These are phyloP conservation scores for Malacosoma neustria DNA, from an alignment of 2,888 invertebrate species.

Conservation along the genomic window DNA sequence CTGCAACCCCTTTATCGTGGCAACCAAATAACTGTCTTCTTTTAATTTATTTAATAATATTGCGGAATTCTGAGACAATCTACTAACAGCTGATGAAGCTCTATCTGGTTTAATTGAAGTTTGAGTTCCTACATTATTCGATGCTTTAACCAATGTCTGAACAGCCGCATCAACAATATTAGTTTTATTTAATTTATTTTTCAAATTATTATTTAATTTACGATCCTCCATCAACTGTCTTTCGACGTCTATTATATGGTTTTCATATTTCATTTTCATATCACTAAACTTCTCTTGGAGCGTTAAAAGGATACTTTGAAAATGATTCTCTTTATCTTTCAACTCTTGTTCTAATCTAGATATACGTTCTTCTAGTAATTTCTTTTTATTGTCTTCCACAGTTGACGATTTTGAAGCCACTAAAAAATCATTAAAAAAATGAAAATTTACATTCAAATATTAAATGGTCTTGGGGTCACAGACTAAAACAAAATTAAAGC, in stretches of 20 bases:
- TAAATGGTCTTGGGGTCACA: too few species aligned
- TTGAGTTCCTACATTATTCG: slow-evolving; percentile 41
- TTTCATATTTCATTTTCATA: slow-evolving; percentile 85
- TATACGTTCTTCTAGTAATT: slow-evolving; percentile 82
- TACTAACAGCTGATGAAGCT: slow-evolving; percentile 63
- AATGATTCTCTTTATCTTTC: slow-evolving; percentile 80
- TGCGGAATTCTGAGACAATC: slow-evolving; percentile 71
- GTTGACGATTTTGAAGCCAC: slow-evolving; percentile 75
- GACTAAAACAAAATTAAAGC: too few species aligned
- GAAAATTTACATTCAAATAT: too few species aligned
- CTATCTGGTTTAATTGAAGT: slow-evolving; percentile 51
- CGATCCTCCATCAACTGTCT: slow-evolving; percentile 73
- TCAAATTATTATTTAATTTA: slow-evolving; percentile 63
- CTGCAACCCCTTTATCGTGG: slow-evolving; percentile 86
- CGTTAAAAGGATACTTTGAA: slow-evolving; percentile 80
- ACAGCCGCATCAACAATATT: slow-evolving; percentile 47
- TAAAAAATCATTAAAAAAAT: slow-evolving; percentile 36
- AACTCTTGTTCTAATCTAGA: slow-evolving; percentile 81
- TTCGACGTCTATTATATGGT: slow-evolving; percentile 83
- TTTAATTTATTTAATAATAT: slow-evolving; percentile 69
- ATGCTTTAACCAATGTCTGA: slow-evolving; percentile 57
- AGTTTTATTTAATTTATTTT: slow-evolving; percentile 64
- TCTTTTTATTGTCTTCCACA: slow-evolving; percentile 73
- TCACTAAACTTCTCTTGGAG: slow-evolving; percentile 85
- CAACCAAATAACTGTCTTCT: slow-evolving; percentile 84